These are phyloP conservation scores for Plotosus lineatus DNA, from an alignment of 2,113 vertebrate genomes.

Conservation along the genomic window DNA sequence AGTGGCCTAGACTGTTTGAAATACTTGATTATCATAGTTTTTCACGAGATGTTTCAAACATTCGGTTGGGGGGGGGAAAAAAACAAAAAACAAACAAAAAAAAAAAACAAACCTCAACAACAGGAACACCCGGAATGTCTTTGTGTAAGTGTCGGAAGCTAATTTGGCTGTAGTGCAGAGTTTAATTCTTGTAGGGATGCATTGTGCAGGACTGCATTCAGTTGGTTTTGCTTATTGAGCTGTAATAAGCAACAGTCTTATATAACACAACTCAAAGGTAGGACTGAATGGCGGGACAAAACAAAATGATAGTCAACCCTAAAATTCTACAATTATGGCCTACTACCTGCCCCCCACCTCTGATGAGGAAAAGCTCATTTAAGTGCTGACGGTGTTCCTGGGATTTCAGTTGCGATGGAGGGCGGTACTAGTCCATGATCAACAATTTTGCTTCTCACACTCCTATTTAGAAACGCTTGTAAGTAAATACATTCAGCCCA, in stretches of 20 bases:
- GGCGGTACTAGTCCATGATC: not conserved
- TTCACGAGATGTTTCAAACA: slow-evolving; percentile 33
- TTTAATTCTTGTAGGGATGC: slow-evolving; percentile 15
- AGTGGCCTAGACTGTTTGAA: slow-evolving; percentile 39
- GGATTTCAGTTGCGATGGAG: slow-evolving; percentile 23
- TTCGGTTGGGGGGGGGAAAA: no score
- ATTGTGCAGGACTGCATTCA: not conserved
- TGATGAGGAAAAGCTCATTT: slow-evolving; percentile 15
- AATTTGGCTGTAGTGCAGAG: not conserved
- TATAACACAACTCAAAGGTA: not conserved
- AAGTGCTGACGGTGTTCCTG: slow-evolving; percentile 3
- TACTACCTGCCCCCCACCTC: no score
- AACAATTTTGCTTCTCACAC: not conserved
- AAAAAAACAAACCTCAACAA: not conserved
- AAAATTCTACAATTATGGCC: no score
- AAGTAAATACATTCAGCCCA: slow-evolving; percentile 3
- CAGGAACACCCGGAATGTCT: not conserved
- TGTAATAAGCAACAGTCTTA: slow-evolving; percentile 4
- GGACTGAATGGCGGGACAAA: not conserved
- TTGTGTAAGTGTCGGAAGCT: not conserved
- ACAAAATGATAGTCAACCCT: not conserved
- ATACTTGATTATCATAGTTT: slow-evolving; percentile 54
- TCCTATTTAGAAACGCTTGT: not conserved
- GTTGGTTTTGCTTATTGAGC: slow-evolving; percentile 55
- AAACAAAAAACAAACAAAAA: no score